Base-by-base conservation (phyloP, 2,888 invertebrate genomes). In the Sialis fuliginosa region DNA sequence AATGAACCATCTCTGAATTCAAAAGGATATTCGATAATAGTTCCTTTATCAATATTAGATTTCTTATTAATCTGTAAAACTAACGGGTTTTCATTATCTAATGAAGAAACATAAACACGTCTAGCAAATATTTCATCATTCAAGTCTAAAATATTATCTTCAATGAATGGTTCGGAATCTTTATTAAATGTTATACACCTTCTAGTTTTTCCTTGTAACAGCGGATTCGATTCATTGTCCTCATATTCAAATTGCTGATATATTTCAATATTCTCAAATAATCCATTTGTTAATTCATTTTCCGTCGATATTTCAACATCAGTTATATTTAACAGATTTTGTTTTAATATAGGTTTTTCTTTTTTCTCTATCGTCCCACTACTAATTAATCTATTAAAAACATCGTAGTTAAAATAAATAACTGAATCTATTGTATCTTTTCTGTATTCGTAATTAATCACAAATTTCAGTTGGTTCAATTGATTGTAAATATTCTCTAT, bases 1-100 rank as follows among this genome's bases (percentile, higher is more conserved):
- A 37, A 47, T 32, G 10, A 47, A 50, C 4, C 46, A 35, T 9
- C 45, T 40, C 6, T 49, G 45, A 40, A 13, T 37, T 10, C 44
- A 48, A 5, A 42, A 4, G 41, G 41, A 41, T 41, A 41, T 12
- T 41, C 13, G 7, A 22, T 7, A 7, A 30, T 13, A 30, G 13
- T 41, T 35, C 9, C 35, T 35, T 35, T 35, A 10, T 10, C 10
- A 35, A n/a, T 35, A 35, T 35, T 35, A 10, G 2, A 10, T 35
- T 35, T 10, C 4, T 35, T 10, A 13, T n/a, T 41, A n/a, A 41
- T 41, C 31, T 41, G 22, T 6, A 41, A 8, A 30, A 13, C n/a
- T 22, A n/a, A 31, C 9, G 30, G 8, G 6, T 8, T 31, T 41
- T 41, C 31, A 13, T 41, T 13, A 22, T 22, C 13, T 22, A 30